Conservation (phyloP, 2,888 invertebrate genomes). For the Patella caerulea region DNA sequence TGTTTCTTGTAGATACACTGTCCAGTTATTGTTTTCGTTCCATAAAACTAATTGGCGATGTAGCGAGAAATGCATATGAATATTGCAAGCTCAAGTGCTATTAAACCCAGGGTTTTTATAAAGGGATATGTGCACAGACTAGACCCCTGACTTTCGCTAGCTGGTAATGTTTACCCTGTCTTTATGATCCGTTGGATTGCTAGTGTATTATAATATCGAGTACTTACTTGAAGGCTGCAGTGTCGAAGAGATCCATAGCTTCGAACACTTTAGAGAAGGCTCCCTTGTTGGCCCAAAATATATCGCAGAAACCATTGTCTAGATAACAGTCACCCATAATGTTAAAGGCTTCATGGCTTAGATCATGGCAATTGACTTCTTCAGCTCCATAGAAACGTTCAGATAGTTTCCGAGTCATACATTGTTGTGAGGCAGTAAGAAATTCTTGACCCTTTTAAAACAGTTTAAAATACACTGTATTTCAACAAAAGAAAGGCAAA, state of each 20-base stretch:
- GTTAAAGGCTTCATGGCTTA: slow-evolving; percentile 19
- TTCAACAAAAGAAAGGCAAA: no score
- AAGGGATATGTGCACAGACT: no score
- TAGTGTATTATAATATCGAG: neutral
- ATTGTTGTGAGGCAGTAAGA: slow-evolving; percentile 15
- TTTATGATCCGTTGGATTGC: no score
- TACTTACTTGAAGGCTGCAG: slow-evolving; percentile 16
- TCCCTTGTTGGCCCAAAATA: slow-evolving; percentile 23
- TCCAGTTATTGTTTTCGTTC: no score
- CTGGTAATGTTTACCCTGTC: no score
- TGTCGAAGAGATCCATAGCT: slow-evolving; percentile 14
- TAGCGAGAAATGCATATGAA: no score
- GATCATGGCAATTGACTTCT: slow-evolving; percentile 20
- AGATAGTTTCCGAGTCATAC: slow-evolving; percentile 15
- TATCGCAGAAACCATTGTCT: slow-evolving; percentile 19
- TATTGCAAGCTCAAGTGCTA: no score
- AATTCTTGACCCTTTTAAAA: slow-evolving; percentile 14
- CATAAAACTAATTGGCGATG: no score
- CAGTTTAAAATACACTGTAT: no score
- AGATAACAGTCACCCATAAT: slow-evolving; percentile 16
- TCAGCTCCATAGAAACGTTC: neutral
- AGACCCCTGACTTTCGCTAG: no score
- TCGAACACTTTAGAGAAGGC: slow-evolving; percentile 20
- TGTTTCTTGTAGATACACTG: no score
- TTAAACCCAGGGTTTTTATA: no score